Percentiles rank a stretch among this genome's conserved stretches.
Evolutionary conservation across 1,140 invertebrate species (phyloP).

Genomic region (Megalonaias nervosa): DNA sequence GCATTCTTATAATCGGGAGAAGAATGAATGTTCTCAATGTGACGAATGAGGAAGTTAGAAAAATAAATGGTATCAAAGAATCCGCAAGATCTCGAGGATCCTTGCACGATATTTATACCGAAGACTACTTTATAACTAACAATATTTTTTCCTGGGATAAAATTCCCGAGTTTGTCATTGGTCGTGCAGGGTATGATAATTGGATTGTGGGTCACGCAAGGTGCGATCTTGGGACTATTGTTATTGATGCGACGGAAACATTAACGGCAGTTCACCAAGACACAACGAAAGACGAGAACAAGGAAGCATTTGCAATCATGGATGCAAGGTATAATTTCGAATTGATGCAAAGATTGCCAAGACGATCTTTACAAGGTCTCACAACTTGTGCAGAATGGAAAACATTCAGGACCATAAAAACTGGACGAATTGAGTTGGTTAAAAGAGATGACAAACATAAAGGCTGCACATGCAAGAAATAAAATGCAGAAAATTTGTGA

Average conservation of each 20-base stretch:
- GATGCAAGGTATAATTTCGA: slow-evolving; percentile 21
- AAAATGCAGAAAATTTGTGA: too few relatives aligned
- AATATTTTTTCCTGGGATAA: slow-evolving; percentile 36
- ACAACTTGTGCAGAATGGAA: too few relatives aligned
- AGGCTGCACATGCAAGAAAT: too few relatives aligned
- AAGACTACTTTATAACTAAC: slow-evolving; percentile 44
- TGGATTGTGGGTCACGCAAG: too few relatives aligned
- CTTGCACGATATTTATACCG: slow-evolving; percentile 30
- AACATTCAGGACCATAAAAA: too few relatives aligned
- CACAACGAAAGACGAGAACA: slow-evolving; percentile 25
- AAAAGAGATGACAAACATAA: too few relatives aligned
- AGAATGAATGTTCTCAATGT: too few relatives aligned
- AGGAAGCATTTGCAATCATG: slow-evolving; percentile 7
- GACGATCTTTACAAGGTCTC: too few relatives aligned
- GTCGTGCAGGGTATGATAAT: too few relatives aligned
- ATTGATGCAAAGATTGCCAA: slow-evolving; percentile 1
- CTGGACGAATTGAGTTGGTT: too few relatives aligned
- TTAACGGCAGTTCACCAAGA: slow-evolving; percentile 26
- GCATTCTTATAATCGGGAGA: too few relatives aligned
- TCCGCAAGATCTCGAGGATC: slow-evolving; percentile 9
- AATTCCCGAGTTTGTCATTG: too few relatives aligned
- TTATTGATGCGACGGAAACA: slow-evolving; percentile 29
- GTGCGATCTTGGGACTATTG: slow-evolving; percentile 14
- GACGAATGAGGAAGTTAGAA: not conserved
- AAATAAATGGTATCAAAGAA: slow-evolving; percentile 2